Evolutionary conservation across 2,888 invertebrate species (phyloP), one percentile per base, ranked within the genome.

Genomic region (Drosophila meridionalis): DNA sequence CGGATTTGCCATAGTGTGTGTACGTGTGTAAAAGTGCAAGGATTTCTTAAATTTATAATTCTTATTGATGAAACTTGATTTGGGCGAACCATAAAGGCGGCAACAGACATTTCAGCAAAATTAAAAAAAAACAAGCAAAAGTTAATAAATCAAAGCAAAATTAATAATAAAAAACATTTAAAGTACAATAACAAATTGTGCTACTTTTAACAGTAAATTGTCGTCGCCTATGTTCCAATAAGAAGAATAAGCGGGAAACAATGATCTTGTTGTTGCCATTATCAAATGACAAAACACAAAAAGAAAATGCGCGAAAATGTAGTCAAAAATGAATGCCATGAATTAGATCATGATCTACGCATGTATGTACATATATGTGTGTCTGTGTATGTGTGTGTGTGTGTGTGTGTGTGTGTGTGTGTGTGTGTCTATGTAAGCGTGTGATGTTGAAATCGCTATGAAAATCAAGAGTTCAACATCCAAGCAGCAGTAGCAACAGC

Each of bases 11-110:
- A 40, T 47, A 7, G 32, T 57, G 32, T 56, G n/a, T 40, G 40
- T 61, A n/a, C 43, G 47, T 64, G 65, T 45, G 57, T 48, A 48
- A 9, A 7, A 12, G 60, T 74, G 63, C 36, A 34, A 63, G 28
- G 50, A 56, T 11, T 43, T 36, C 58, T 53, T 43, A 26, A 57
- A 64, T 64, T 59, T 26, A 52, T 64, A 38, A 52, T 34, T 43
- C 30, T 42, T 61, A 42, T 45, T 50, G 53, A 34, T 45, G 43
- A 38, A 52, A 71, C 32, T 38, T 70, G 34, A 45, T 42, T 56
- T 68, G 30, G 36, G 36, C 30, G n/a, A 40, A 14, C 9, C n/a
- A 50, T 56, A 56, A 48, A 50, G 47, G 52, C 69, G 58, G 59
- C 62, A 68, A 28, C 32, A 5, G 42, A 45, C 36, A 47, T 8